These are phyloP conservation scores for Cancer borealis DNA, from an alignment of 2,888 invertebrate genomes.

Conservation along the genomic window DNA sequence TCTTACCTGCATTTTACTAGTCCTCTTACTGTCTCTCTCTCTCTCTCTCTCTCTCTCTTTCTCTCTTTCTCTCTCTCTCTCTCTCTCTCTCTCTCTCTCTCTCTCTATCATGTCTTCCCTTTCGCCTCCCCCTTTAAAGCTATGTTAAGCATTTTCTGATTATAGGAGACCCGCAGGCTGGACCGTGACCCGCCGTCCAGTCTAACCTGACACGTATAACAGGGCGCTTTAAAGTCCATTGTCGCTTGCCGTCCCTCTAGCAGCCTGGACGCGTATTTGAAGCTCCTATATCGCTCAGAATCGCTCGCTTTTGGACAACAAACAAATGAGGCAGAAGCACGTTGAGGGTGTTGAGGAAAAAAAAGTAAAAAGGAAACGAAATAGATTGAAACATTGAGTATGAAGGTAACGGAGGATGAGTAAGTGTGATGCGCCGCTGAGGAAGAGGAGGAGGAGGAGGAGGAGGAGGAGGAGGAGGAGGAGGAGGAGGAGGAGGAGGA, in stretches of 20 bases:
- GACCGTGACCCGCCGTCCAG: not conserved
- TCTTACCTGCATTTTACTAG: too few species aligned
- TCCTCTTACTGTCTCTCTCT: not conserved
- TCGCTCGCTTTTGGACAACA: conserved; percentile 12
- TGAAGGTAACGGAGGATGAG: not conserved
- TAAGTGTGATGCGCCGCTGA: too few species aligned
- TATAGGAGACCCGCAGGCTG: conserved; percentile 18
- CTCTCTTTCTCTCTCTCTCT: conserved; percentile 40
- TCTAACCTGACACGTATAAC: not conserved
- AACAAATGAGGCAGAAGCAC: conserved; percentile 6
- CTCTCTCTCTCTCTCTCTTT: conserved; percentile 41
- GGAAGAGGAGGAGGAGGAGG: not conserved
- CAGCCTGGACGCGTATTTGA: not conserved
- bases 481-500: not conserved
- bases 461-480: not conserved
- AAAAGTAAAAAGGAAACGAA: not conserved
- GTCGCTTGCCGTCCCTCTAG: not conserved
- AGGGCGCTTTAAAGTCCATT: not conserved
- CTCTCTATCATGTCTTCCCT: not conserved
- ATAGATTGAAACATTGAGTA: not conserved
- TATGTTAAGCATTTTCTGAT: conserved; percentile 56
- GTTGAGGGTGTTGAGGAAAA: not conserved
- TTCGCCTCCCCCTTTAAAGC: conserved; percentile 25
- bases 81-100: conserved; percentile 22
- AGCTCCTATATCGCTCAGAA: not conserved